Conservation (phyloP, 2,113 vertebrate species). For the Limnothrissa miodon region DNA sequence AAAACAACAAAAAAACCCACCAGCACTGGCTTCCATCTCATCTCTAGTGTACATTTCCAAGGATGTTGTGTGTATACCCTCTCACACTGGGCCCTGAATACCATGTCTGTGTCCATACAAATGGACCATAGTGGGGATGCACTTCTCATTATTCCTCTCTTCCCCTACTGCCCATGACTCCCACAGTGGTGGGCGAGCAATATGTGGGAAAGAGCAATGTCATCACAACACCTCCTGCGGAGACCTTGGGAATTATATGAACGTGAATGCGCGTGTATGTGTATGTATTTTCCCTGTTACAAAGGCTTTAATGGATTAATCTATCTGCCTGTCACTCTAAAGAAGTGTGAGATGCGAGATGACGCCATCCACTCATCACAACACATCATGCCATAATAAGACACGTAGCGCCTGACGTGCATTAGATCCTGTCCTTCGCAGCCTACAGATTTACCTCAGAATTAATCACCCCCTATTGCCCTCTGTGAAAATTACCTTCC, state of each 20-base stretch:
- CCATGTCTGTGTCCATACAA: background rate
- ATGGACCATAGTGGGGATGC: background rate
- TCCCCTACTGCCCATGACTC: background rate
- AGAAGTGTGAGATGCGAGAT: background rate
- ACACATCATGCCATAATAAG: conserved; percentile 25
- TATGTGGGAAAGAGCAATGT: background rate
- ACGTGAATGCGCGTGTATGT: background rate
- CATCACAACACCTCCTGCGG: background rate
- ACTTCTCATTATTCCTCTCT: background rate
- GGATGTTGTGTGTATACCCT: background rate
- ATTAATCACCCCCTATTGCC: conserved; percentile 27
- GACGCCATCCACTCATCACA: background rate
- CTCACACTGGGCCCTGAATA: background rate
- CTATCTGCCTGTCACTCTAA: background rate
- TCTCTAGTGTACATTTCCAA: background rate
- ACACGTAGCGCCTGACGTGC: conserved; percentile 6
- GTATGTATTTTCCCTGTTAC: conserved; percentile 8
- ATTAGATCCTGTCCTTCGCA: conserved; percentile 29
- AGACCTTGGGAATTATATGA: background rate
- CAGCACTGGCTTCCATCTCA: background rate
- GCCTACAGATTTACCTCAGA: conserved; percentile 4
- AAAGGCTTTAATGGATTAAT: background rate
- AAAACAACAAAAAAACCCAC: too few species aligned
- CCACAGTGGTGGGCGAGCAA: background rate
- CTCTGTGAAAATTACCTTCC: conserved; percentile 36